Conservation (phyloP, 2,113 vertebrate genomes). For the Sinocyclocheilus rhinocerous region DNA sequence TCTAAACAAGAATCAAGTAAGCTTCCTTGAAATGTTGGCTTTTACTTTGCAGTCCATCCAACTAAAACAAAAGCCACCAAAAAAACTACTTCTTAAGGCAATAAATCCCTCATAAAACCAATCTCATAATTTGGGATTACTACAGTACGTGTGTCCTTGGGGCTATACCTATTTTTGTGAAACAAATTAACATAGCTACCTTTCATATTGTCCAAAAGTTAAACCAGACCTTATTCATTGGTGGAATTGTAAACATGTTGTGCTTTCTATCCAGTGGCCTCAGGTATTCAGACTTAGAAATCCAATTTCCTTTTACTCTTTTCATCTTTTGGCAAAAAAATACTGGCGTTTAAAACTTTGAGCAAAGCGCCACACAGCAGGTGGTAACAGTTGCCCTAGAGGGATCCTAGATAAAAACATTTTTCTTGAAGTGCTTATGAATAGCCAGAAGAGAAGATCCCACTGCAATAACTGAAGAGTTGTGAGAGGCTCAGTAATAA, state of each 20-base stretch:
- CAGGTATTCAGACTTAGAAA: slow-evolving; percentile 39
- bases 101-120: slow-evolving; percentile 21
- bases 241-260: slow-evolving; percentile 45
- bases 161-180: background rate
- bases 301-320: slow-evolving; percentile 55
- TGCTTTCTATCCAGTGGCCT: slow-evolving; percentile 23
- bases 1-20: slow-evolving; percentile 15
- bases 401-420: slow-evolving; percentile 54
- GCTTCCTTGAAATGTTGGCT: slow-evolving; percentile 7
- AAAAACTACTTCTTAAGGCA: background rate
- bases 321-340: slow-evolving; percentile 45
- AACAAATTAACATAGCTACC: slow-evolving; percentile 12
- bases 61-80: background rate
- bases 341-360: slow-evolving; percentile 39
- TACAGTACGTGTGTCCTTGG: background rate
- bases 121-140: slow-evolving; percentile 23
- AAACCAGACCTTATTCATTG: slow-evolving; percentile 38
- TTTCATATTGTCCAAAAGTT: slow-evolving; percentile 34
- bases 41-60: slow-evolving; percentile 8
- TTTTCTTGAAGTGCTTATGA: slow-evolving; percentile 57
- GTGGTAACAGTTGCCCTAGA: background rate
- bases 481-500: slow-evolving; percentile 30
- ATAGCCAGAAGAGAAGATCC: slow-evolving; percentile 55
- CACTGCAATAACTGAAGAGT: slow-evolving; percentile 50
- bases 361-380: slow-evolving; percentile 4